Evolutionary conservation across 2,888 invertebrate genomes (phyloP).

Genomic region (Melanchra persicariae): DNA sequence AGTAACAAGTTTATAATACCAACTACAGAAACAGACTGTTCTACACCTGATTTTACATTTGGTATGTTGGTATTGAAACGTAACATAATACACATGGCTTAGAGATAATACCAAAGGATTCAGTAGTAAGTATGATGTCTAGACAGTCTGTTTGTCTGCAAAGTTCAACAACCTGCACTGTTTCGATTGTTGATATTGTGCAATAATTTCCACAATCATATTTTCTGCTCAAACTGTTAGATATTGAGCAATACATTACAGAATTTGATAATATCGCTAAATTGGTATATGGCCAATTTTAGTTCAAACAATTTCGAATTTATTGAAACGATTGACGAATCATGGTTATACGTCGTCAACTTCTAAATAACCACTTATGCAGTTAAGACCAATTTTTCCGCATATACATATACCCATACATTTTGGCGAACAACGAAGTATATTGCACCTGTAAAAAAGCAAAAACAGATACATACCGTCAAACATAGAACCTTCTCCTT

Average conservation of each 20-base stretch:
- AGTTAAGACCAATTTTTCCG: neutral
- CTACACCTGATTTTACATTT: neutral
- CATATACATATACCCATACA: neutral
- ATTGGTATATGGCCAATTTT: neutral
- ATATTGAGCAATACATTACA: neutral
- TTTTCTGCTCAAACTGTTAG: neutral
- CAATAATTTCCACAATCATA: neutral
- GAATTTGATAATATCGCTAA: neutral
- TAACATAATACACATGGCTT: neutral
- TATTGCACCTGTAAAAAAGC: neutral
- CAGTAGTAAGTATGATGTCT: slow-evolving; percentile 10
- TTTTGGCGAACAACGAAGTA: neutral
- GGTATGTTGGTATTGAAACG: neutral
- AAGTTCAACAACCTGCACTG: slow-evolving; percentile 22
- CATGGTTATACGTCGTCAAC: too few relatives aligned
- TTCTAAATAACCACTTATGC: neutral
- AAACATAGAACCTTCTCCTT: too few relatives aligned
- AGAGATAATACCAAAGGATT: slow-evolving; percentile 5
- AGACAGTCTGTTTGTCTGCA: slow-evolving; percentile 14
- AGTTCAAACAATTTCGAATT: neutral
- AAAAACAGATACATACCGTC: too few relatives aligned
- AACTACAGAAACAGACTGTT: neutral
- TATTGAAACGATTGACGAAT: too few relatives aligned
- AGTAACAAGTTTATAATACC: neutral
- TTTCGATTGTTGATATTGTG: neutral